phyloP scores from a whole-genome alignment of 2,888 invertebrate genomes.

The Plagodis pulveraria region DNA sequence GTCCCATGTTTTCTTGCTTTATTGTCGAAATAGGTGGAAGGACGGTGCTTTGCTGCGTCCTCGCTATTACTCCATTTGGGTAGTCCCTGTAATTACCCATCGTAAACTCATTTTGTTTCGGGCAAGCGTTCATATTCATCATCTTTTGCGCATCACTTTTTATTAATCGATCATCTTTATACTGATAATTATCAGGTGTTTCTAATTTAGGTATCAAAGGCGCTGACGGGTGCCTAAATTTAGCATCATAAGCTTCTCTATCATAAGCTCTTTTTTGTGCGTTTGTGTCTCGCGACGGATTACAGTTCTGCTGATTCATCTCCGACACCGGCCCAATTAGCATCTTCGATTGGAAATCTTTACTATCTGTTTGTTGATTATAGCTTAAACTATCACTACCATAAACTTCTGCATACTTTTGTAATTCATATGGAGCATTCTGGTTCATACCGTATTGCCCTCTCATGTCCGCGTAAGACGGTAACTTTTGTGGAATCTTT shows the following conservation, averaged over 20 bases:
- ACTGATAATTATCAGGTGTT: constrained; percentile 74
- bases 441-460: constrained; percentile 70
- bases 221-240: constrained; percentile 73
- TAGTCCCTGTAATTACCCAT: constrained; percentile 64
- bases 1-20: constrained; percentile 78
- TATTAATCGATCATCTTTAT: constrained; percentile 68
- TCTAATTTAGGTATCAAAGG: constrained; percentile 79
- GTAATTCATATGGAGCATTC: constrained; percentile 73
- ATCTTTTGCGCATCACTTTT: constrained; percentile 62
- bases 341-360: constrained; percentile 84
- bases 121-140: constrained; percentile 55
- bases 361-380: constrained; percentile 75
- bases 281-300: constrained; percentile 64
- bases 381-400: constrained; percentile 77
- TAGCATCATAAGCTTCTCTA: constrained; percentile 72
- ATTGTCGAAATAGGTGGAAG: constrained; percentile 82
- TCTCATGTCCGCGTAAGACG: constrained; percentile 75
- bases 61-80: constrained; percentile 58
- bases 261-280: constrained; percentile 76
- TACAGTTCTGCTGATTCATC: constrained; percentile 77
- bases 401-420: constrained; percentile 79
- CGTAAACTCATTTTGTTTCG: constrained; percentile 56
- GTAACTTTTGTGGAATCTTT: constrained; percentile 74
- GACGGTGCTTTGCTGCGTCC: constrained; percentile 62
- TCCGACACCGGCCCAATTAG: constrained; percentile 83